phyloP scores from a whole-genome alignment of 2,797 vertebrate species.

The Dendrocincla tyrannina region DNA sequence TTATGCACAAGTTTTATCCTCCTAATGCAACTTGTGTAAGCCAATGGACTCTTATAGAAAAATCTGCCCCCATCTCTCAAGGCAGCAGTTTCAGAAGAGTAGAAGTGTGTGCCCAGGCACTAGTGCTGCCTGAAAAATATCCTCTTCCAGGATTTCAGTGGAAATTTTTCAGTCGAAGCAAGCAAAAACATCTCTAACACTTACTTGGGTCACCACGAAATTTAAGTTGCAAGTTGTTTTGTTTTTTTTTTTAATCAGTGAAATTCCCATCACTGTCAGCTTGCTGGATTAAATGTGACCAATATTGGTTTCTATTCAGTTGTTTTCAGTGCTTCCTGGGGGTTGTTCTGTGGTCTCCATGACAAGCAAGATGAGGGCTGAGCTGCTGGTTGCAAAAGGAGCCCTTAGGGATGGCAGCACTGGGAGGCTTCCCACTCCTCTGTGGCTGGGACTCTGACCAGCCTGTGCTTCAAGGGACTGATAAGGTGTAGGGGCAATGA shows the following conservation, averaged over 20 bases:
- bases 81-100: neutral
- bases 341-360: neutral
- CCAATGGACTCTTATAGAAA: neutral
- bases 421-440: neutral
- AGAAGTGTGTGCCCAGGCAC: neutral
- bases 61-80: neutral
- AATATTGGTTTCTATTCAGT: neutral
- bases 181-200: neutral
- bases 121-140: neutral
- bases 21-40: neutral
- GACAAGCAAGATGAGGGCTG: neutral
- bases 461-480: accelerated
- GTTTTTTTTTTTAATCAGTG: neutral
- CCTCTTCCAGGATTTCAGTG: neutral
- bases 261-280: neutral
- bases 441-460: neutral
- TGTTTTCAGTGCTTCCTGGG: neutral
- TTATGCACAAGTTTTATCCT: neutral
- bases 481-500: no score
- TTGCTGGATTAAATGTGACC: neutral
- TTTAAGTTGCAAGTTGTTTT: neutral
- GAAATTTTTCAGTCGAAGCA: neutral
- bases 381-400: neutral
- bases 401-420: neutral
- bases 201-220: neutral